phyloP scores from a whole-genome alignment of 2,888 invertebrate species.

The Rosalia funebris region DNA sequence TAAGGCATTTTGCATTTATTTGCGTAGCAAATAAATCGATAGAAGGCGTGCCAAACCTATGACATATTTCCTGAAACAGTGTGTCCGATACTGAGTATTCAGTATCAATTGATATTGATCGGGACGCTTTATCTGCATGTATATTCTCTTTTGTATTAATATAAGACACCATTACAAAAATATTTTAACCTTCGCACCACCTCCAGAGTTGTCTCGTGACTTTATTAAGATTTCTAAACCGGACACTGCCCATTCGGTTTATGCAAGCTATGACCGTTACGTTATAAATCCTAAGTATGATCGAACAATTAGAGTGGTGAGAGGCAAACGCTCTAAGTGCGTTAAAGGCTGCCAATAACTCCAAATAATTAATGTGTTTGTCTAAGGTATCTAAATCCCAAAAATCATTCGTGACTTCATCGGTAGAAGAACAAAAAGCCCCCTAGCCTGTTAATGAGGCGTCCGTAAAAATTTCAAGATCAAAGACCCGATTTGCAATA shows the following conservation, averaged over 20 bases:
- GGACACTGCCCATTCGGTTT: slow-evolving; percentile 37
- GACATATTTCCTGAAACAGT: slow-evolving; percentile 32
- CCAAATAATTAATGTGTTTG: slow-evolving; percentile 42
- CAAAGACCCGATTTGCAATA: slow-evolving; percentile 18
- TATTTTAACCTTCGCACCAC: slow-evolving; percentile 26
- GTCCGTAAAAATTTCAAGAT: slow-evolving; percentile 44
- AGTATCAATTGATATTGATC: slow-evolving; percentile 6
- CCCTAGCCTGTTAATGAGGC: slow-evolving; percentile 45
- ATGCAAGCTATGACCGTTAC: slow-evolving; percentile 34
- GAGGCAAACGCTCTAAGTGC: slow-evolving; percentile 43
- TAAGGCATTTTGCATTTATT: slow-evolving; percentile 45
- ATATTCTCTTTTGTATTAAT: slow-evolving; percentile 28
- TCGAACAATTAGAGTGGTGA: slow-evolving; percentile 25
- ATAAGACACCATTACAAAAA: slow-evolving; percentile 23
- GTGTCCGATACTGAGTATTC: slow-evolving; percentile 16
- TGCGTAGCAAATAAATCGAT: slow-evolving; percentile 50
- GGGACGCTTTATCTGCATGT: slow-evolving; percentile 24
- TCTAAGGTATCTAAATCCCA: slow-evolving; percentile 35
- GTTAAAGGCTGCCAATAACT: slow-evolving; percentile 41
- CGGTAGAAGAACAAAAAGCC: slow-evolving; percentile 28
- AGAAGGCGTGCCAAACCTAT: slow-evolving; percentile 36
- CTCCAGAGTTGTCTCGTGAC: slow-evolving; percentile 41
- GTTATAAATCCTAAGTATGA: slow-evolving; percentile 43
- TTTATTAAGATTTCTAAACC: slow-evolving; percentile 34
- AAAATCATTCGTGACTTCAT: slow-evolving; percentile 28